phyloP scores from a whole-genome alignment of 2,113 vertebrate species.

The Eolophus roseicapilla region DNA sequence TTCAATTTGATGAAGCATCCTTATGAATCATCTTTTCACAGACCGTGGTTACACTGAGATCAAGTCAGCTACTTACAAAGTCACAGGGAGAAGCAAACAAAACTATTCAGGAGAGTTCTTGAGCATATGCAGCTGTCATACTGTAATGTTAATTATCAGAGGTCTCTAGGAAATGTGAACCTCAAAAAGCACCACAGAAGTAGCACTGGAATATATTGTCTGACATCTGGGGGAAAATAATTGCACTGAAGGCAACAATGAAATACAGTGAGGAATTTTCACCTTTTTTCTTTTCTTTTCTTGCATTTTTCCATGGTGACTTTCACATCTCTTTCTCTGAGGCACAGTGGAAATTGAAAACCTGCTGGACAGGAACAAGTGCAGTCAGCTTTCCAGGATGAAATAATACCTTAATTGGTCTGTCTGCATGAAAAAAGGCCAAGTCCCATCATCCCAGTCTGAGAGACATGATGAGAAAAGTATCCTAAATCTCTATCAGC shows the following conservation, averaged over 20 bases:
- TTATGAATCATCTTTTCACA: neutral
- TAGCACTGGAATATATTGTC: neutral
- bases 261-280: neutral
- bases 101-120: neutral
- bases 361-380: neutral
- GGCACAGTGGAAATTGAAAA: constrained; percentile 17
- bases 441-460: neutral
- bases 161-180: neutral
- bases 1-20: neutral
- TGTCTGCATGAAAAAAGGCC: neutral
- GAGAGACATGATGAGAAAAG: neutral
- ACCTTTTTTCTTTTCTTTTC: neutral
- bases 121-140: neutral
- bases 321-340: neutral
- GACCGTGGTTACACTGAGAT: neutral
- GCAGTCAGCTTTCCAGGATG: neutral
- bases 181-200: neutral
- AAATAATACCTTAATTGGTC: constrained; percentile 17
- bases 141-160: neutral
- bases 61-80: neutral
- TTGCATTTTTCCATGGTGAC: neutral
- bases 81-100: neutral
- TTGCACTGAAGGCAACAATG: neutral
- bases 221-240: neutral
- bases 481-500: neutral